Evolutionary conservation across 1,140 invertebrate species (phyloP).

Genomic region (Pogonomyrmex barbatus): DNA sequence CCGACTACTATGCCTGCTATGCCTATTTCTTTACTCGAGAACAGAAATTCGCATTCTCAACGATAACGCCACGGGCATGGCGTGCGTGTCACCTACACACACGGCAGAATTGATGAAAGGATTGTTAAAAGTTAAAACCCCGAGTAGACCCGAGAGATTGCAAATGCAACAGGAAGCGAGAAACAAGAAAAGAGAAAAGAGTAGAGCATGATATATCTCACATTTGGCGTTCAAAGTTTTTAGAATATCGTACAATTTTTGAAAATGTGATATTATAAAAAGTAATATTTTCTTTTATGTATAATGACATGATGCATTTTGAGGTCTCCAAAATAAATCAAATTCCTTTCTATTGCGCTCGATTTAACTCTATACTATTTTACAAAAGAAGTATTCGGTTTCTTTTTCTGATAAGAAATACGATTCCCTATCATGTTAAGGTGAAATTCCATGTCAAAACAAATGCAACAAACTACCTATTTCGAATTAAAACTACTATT

Average conservation of each 20-base stretch:
- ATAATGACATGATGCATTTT: not conserved
- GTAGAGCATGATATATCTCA: not conserved
- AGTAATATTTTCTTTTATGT: not conserved
- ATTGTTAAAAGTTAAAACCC: not conserved
- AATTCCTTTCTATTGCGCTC: not conserved
- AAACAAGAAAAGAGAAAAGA: not conserved
- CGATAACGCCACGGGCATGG: not conserved
- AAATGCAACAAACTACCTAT: not conserved
- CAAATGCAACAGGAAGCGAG: constrained; percentile 11
- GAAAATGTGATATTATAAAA: not conserved
- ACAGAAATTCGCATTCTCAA: constrained; percentile 4
- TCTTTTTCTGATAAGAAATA: not conserved
- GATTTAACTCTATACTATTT: not conserved
- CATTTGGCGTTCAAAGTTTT: not conserved
- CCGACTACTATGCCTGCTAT: not conserved
- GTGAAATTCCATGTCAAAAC: not conserved
- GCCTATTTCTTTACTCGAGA: constrained; percentile 4
- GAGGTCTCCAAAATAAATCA: not conserved
- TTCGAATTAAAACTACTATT: not conserved
- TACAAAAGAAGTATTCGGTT: not conserved
- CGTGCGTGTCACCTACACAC: constrained; percentile 60
- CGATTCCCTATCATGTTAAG: not conserved
- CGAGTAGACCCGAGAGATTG: not conserved
- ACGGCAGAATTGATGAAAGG: constrained; percentile 29
- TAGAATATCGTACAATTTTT: not conserved